Evolutionary conservation across 2,113 vertebrate species (phyloP), one percentile per base, ranked within the genome.

Genomic region (Corydoras maculifer): DNA sequence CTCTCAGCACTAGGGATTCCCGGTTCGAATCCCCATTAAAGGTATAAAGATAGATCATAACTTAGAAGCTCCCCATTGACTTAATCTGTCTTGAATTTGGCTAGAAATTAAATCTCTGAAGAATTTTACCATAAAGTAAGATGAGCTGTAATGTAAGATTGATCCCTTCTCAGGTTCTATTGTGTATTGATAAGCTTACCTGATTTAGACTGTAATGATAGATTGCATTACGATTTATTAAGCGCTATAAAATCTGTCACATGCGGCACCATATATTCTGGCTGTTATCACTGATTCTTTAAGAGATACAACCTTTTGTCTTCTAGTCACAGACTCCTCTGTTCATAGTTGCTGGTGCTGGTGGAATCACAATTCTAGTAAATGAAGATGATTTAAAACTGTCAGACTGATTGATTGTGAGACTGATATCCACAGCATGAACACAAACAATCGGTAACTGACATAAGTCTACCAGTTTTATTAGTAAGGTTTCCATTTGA

Each of bases 381-480:
- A 74, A 68, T 57, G 65, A 62, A 18, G 53, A 58, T 43, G 59
- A 68, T 65, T 74, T 65, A 68, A 58, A 54, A 25, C 31, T 30
- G 11, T 53, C 63, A 35, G 63, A 58, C 57, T 66, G 71, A 66
- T 73, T 73, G 50, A 25, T n/a, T n/a, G n/a, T n/a, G n/a, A n/a
- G n/a, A n/a, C n/a, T n/a, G n/a, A 66, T 59, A 60, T 65, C 57
- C 57, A 66, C 48, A 66, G 48, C 63, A 66, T 66, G 62, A 73
- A 63, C 57, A 31, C 31, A 71, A 71, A 64, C 60, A 59, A 54
- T 60, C 15, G 2, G 35, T 43, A 43, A 43, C 35, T 43, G 35
- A 43, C 35, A 43, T 5, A 43, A 43, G 35, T 8, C 35, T 2
- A 43, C 35, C 35, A 43, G 35, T 43, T 43, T 43, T 8, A 43